Conservation (phyloP, 1,140 invertebrate species). For the Agrilus planipennis region DNA sequence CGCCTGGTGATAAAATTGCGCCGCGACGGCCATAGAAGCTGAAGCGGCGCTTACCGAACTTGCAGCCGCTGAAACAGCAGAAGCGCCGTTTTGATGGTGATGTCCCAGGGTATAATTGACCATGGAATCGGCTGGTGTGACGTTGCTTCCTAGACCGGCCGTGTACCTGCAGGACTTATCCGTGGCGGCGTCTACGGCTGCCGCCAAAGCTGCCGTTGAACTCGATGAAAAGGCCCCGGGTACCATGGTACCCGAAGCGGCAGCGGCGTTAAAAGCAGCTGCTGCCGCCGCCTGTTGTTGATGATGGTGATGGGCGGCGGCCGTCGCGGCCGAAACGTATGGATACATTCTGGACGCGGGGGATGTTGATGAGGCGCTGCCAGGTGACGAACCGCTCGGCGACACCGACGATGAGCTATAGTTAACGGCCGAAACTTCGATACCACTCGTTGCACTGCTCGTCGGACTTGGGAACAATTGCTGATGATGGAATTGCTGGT, state of each 20-base stretch:
- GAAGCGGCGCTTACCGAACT: conserved; percentile 52
- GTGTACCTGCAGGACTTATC: conserved; percentile 73
- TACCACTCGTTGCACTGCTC: conserved; percentile 30
- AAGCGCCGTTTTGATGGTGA: conserved; percentile 61
- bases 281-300: conserved; percentile 57
- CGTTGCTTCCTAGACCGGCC: conserved; percentile 49
- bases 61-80: conserved; percentile 45
- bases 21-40: conserved; percentile 65
- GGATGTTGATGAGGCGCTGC: conserved; percentile 43
- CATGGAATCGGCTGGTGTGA: conserved; percentile 58
- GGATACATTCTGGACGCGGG: conserved; percentile 62
- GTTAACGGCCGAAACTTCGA: conserved; percentile 35
- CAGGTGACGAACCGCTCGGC: conserved; percentile 38
- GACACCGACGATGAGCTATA: conserved; percentile 30
- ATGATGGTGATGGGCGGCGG: conserved; percentile 55
- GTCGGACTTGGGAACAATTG: conserved; percentile 45
- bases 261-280: conserved; percentile 50
- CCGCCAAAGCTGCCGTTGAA: conserved; percentile 43
- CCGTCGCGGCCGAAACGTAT: conserved; percentile 53
- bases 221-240: conserved; percentile 45
- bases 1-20: conserved; percentile 80
- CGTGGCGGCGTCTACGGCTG: conserved; percentile 43
- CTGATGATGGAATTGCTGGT: conserved; percentile 64
- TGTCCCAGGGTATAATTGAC: conserved; percentile 67
- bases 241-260: conserved; percentile 51